Evolutionary conservation across 2,797 vertebrate species (phyloP).

Genomic region (Alauda arvensis): DNA sequence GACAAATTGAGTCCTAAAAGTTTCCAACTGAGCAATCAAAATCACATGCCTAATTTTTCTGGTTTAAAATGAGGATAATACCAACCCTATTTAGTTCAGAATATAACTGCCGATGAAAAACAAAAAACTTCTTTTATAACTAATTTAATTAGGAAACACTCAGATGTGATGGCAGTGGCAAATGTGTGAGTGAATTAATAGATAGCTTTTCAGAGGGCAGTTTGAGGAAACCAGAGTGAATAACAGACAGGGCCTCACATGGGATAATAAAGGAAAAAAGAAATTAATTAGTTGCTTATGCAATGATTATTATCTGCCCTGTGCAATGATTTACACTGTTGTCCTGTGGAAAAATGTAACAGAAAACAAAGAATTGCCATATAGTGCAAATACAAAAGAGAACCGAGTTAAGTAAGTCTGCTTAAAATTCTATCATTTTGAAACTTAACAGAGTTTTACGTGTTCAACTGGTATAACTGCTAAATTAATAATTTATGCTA

Average conservation of each 20-base stretch:
- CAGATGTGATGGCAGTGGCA: not conserved
- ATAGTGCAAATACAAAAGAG: not conserved
- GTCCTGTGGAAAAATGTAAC: not conserved
- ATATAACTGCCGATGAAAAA: not conserved
- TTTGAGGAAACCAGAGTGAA: not conserved
- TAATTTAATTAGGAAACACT: not conserved
- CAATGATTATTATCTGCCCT: not conserved
- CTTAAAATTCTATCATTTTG: not conserved
- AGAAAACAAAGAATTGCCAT: not conserved
- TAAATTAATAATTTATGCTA: not conserved
- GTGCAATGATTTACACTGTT: not conserved
- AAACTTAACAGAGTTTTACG: not conserved
- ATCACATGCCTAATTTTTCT: not conserved
- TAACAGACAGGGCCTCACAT: not conserved
- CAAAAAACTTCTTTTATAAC: not conserved
- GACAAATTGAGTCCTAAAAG: not conserved
- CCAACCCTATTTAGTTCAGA: not conserved
- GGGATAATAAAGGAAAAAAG: slow-evolving; percentile 1
- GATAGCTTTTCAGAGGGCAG: not conserved
- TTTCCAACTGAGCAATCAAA: not conserved
- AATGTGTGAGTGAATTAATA: not conserved
- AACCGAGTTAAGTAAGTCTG: not conserved
- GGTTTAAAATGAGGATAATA: not conserved
- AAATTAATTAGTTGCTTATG: not conserved
- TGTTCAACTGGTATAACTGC: not conserved